Base-by-base conservation (phyloP, 2,888 invertebrate species). In the Dastarcus helophoroides region DNA sequence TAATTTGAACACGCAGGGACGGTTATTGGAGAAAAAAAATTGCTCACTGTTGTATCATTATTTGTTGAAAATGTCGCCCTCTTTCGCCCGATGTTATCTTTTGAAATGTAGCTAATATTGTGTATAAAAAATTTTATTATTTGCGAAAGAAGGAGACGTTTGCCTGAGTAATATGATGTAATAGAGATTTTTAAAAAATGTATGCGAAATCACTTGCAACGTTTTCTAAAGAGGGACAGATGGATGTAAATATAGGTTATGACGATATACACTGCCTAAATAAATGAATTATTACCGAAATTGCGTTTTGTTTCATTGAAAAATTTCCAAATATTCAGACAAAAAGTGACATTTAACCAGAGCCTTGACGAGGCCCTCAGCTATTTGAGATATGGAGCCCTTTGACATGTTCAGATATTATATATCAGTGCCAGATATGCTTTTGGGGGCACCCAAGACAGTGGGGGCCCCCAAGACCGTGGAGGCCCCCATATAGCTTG, bases 171-270 rank as follows among this genome's bases (percentile, higher is more conserved):
- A 38, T 42, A 45, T 40, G 36, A 38, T 38, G 38, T 41, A 39
- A 41, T 37, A 40, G 25, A 36, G 35, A 46, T 43, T 35, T 31
- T 41, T 34, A 38, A 44, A 41, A 37, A 26, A 44, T 46, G 45
- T 48, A 49, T 42, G 47, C 47, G 44, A 41, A 44, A 50, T 50
- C 47, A 50, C 46, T 41, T 48, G 48, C 47, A 38, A 46, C 47
- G 46, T 49, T 51, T 53, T 52, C 48, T 54, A 50, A 49, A 47
- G 39, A 41, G 44, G 41, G 47, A 46, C 46, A 52, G 57, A 53
- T 56, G 55, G 57, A 56, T 61, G 60, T 62, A 62, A 53, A 62
- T 61, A 60, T 61, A 60, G 60, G 57, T 59, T 61, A 61, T 56
- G 57, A 58, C 51, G 56, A 60, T 58, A 58, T 59, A 60, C 60